Conservation (phyloP, 2,113 vertebrate species). For the Vanacampus margaritifer region DNA sequence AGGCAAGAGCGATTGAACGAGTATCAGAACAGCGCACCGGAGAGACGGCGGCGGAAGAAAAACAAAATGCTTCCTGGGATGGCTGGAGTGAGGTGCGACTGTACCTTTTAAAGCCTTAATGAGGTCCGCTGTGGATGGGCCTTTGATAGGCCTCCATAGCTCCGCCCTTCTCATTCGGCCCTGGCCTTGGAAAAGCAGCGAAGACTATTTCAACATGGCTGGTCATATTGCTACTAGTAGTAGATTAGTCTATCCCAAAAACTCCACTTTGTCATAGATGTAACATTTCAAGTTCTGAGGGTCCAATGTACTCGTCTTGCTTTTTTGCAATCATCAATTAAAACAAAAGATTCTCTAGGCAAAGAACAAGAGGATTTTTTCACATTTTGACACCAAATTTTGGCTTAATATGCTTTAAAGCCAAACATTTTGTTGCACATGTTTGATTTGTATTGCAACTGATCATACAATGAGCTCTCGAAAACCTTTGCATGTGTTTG, state of each 20-base stretch:
- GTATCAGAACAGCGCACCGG: slow-evolving; percentile 23
- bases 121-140: slow-evolving; percentile 50
- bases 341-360: too few relatives aligned
- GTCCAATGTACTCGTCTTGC: too few relatives aligned
- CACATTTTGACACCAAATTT: too few relatives aligned
- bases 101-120: slow-evolving; percentile 52
- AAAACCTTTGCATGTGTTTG: not conserved
- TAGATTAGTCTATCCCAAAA: too few relatives aligned
- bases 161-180: slow-evolving; percentile 22
- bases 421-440: not conserved
- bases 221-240: not conserved
- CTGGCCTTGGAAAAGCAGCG: slow-evolving; percentile 8
- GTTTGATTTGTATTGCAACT: not conserved
- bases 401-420: too few relatives aligned
- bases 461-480: not conserved
- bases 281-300: too few relatives aligned
- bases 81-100: slow-evolving; percentile 37
- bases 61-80: slow-evolving; percentile 30
- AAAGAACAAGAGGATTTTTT: too few relatives aligned
- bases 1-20: slow-evolving; percentile 15
- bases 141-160: slow-evolving; percentile 46
- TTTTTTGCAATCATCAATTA: too few relatives aligned
- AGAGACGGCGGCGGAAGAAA: slow-evolving; percentile 15
- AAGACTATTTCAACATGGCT: slow-evolving; percentile 16
- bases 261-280: too few relatives aligned